Conservation (phyloP, 2,797 vertebrate species). For the Tolypeutes matacus region DNA sequence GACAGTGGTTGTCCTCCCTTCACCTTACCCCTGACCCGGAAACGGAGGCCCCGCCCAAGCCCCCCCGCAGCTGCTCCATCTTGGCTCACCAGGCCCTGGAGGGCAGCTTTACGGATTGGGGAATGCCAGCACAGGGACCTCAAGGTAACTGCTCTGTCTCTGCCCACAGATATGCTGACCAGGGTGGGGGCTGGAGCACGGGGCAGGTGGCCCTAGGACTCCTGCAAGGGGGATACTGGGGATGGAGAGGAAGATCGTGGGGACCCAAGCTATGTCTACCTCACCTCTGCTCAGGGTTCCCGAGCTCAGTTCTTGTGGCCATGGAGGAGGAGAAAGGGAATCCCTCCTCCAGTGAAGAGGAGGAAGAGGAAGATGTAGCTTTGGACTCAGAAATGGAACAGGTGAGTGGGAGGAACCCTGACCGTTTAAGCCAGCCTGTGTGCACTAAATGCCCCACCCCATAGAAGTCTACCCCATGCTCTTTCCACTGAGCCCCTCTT, state of each 20-base stretch:
- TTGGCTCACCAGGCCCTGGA: slow-evolving; percentile 62
- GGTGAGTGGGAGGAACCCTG: slow-evolving; percentile 30
- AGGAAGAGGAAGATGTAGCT: slow-evolving; percentile 50
- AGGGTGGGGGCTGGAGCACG: background rate
- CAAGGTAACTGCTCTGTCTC: slow-evolving; percentile 54
- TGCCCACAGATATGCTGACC: background rate
- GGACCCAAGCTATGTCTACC: background rate
- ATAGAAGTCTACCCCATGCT: background rate
- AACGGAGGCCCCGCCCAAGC: slow-evolving; percentile 72
- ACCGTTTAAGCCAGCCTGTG: background rate
- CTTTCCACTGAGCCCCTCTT: background rate
- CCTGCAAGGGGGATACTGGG: background rate
- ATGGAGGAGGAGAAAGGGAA: slow-evolving; percentile 52
- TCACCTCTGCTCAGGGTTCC: background rate
- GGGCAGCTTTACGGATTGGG: slow-evolving; percentile 62
- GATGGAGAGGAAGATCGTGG: background rate
- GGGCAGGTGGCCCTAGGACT: background rate
- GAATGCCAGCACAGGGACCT: slow-evolving; percentile 30
- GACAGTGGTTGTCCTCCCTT: slow-evolving; percentile 72
- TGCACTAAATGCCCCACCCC: background rate
- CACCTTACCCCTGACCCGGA: slow-evolving; percentile 52
- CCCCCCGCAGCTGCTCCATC: slow-evolving; percentile 55
- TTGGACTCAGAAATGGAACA: slow-evolving; percentile 62
- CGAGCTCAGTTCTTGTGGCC: slow-evolving; percentile 33
- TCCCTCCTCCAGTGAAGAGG: slow-evolving; percentile 69